phyloP scores from a whole-genome alignment of 2,113 vertebrate species.

The Eulemur rufifrons region DNA sequence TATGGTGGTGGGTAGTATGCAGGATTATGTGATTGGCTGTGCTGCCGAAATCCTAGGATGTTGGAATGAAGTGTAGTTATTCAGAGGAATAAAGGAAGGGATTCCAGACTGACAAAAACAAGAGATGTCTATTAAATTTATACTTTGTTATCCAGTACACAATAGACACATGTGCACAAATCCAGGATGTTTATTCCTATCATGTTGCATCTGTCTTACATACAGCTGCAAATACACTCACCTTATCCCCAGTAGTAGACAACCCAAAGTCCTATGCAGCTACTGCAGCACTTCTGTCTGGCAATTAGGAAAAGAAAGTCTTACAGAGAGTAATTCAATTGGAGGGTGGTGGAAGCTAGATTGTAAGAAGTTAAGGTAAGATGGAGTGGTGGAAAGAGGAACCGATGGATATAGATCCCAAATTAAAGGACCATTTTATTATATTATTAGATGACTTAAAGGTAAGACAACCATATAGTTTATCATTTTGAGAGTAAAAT shows the following conservation, averaged over 20 bases:
- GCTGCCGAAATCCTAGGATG: neutral
- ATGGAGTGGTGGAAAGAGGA: neutral
- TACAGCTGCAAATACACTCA: neutral
- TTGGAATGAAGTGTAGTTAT: neutral
- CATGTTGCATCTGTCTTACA: neutral
- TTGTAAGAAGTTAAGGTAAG: conserved; percentile 3
- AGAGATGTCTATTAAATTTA: neutral
- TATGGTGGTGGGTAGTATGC: neutral
- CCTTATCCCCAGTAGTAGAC: neutral
- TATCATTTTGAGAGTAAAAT: neutral
- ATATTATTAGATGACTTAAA: neutral
- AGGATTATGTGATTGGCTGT: neutral
- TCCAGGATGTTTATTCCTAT: neutral
- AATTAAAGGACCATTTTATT: neutral
- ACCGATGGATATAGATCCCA: neutral
- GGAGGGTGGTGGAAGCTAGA: neutral
- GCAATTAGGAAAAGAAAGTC: neutral
- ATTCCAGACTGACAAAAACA: neutral
- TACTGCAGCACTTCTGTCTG: neutral
- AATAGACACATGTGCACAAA: neutral
- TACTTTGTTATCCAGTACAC: neutral
- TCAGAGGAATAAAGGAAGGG: conserved; percentile 1
- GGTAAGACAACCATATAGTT: neutral
- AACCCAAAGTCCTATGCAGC: neutral
- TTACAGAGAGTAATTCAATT: neutral